Conservation (phyloP, 2,888 invertebrate genomes). For the Rotaria sp. region DNA sequence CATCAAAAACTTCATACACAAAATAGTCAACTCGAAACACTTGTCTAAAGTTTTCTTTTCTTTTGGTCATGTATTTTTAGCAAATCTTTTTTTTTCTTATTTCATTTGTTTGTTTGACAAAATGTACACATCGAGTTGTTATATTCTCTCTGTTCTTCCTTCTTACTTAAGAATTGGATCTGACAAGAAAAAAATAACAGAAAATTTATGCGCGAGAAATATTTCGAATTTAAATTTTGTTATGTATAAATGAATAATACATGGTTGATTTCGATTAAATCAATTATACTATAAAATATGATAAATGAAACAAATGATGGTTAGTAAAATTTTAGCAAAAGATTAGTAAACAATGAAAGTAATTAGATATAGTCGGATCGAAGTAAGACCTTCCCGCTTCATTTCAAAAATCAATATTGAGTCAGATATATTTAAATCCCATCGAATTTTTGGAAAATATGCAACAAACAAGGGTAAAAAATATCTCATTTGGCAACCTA, state of each 20-base stretch:
- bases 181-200: neutral
- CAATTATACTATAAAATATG: neutral
- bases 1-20: neutral
- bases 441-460: too few relatives aligned
- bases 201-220: neutral
- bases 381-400: too few relatives aligned
- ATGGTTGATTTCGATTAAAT: neutral
- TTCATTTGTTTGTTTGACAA: neutral
- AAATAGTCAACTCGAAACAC: conserved; percentile 1
- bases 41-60: neutral
- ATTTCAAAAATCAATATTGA: too few relatives aligned
- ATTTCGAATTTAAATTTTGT: neutral
- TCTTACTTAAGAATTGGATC: neutral
- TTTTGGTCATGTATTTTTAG: neutral
- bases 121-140: conserved; percentile 19
- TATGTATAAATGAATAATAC: neutral
- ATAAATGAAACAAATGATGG: neutral
- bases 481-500: too few relatives aligned
- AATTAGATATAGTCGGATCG: too few relatives aligned
- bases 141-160: neutral
- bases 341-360: too few relatives aligned
- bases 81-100: neutral
- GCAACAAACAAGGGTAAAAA: too few relatives aligned
- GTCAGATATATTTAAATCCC: too few relatives aligned
- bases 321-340: neutral